Percentiles rank a stretch among this genome's conserved stretches.
These are phyloP conservation scores for Ceratothoa steindachneri DNA, from an alignment of 2,888 invertebrate genomes.

Conservation along the genomic window DNA sequence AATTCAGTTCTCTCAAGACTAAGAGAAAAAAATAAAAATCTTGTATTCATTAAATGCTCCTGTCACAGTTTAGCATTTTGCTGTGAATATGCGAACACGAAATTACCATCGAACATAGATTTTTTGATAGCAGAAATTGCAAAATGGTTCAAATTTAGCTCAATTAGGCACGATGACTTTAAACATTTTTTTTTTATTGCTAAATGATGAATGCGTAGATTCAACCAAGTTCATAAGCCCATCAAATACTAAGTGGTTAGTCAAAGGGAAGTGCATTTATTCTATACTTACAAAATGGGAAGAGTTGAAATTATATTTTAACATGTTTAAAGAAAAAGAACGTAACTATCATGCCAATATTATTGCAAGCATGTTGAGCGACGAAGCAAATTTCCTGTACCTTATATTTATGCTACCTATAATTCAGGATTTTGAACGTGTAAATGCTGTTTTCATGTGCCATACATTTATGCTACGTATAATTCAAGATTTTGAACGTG, in stretches of 20 bases:
- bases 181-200: conserved; percentile 17
- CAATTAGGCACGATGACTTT: conserved; percentile 11
- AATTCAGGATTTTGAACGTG: conserved; percentile 24
- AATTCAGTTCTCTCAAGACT: conserved; percentile 27
- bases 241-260: conserved; percentile 20
- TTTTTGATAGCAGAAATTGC: conserved; percentile 19
- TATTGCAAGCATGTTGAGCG: conserved; percentile 13
- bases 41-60: background rate
- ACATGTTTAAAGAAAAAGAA: conserved; percentile 19
- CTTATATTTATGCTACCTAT: conserved; percentile 13
- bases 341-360: conserved; percentile 19
- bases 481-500: too few species aligned
- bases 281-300: conserved; percentile 19
- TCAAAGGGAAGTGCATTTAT: conserved; percentile 22
- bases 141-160: conserved; percentile 25
- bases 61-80: conserved; percentile 25
- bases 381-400: conserved; percentile 23
- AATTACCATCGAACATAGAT: conserved; percentile 26
- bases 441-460: conserved; percentile 35
- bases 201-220: conserved; percentile 22
- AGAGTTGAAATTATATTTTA: conserved; percentile 7
- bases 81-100: conserved; percentile 23
- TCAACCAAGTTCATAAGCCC: conserved; percentile 21
- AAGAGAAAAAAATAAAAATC: background rate
- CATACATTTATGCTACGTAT: too few species aligned